These are phyloP conservation scores for Aldabrachelys gigantea DNA, from an alignment of 2,113 vertebrate species.

Conservation along the genomic window DNA sequence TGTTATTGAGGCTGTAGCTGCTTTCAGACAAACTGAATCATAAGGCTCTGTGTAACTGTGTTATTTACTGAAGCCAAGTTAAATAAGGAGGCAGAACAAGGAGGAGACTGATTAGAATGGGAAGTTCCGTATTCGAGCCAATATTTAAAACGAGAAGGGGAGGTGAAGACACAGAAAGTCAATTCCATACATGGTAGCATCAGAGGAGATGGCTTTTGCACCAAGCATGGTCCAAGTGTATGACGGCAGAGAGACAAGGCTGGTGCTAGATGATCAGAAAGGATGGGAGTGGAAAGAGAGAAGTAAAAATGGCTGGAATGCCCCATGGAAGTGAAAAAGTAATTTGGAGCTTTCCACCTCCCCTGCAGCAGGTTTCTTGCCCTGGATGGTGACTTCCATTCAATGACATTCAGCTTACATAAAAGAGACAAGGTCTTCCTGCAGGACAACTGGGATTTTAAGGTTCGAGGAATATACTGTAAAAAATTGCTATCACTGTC, in stretches of 20 bases:
- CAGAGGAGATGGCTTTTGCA: not conserved
- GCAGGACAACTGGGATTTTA: not conserved
- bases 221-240: not conserved
- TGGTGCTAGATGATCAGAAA: not conserved
- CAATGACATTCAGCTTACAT: not conserved
- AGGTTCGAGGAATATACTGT: not conserved
- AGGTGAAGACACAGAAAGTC: not conserved
- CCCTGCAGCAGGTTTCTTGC: not conserved
- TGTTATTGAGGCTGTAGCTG: not conserved
- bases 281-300: not conserved
- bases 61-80: not conserved
- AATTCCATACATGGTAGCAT: not conserved
- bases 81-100: not conserved
- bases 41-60: not conserved
- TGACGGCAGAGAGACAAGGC: not conserved
- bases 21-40: not conserved
- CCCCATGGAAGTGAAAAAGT: not conserved
- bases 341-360: not conserved
- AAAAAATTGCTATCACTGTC: not conserved
- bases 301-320: not conserved
- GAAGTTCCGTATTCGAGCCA: not conserved
- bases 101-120: not conserved
- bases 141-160: not conserved
- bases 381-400: not conserved
- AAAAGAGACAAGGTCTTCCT: not conserved